A percentile compares a stretch with the other conserved stretches of the same genome.
These are phyloP conservation scores for Eptatretus atami DNA, from an alignment of 2,797 vertebrate species.

Conservation along the genomic window DNA sequence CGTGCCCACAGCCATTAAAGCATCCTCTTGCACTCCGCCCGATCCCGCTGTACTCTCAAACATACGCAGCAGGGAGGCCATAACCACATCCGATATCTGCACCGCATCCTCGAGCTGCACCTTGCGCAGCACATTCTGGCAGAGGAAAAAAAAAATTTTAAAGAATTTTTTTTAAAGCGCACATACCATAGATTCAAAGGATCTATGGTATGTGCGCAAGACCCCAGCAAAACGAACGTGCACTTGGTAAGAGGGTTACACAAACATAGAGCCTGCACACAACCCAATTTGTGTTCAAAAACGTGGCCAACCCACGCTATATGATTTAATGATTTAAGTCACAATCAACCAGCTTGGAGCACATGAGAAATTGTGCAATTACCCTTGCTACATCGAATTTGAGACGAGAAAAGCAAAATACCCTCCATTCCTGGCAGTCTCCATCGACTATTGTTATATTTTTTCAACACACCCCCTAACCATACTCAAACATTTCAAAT, in stretches of 20 bases:
- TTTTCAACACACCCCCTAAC: too few relatives aligned
- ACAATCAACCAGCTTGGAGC: too few relatives aligned
- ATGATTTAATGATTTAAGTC: too few relatives aligned
- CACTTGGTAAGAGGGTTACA: neutral
- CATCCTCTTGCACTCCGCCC: constrained; percentile 67
- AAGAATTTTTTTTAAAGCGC: constrained; percentile 4
- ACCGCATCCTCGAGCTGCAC: constrained; percentile 84
- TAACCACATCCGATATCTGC: constrained; percentile 87
- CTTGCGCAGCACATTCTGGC: constrained; percentile 60
- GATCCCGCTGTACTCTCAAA: constrained; percentile 89
- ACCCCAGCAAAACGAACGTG: neutral
- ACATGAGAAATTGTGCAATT: too few relatives aligned
- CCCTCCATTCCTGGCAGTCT: neutral
- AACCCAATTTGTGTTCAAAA: neutral
- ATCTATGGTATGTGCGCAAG: accelerated
- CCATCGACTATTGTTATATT: too few relatives aligned
- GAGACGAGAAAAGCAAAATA: neutral
- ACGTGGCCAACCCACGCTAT: too few relatives aligned
- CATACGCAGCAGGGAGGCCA: constrained; percentile 78
- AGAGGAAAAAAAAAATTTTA: neutral
- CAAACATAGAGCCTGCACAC: neutral
- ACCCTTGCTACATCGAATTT: neutral
- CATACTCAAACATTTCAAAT: too few relatives aligned
- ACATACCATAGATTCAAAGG: neutral
- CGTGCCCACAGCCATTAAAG: constrained; percentile 83